Evolutionary conservation across 2,113 vertebrate genomes (phyloP), one percentile per base, ranked within the genome.

Genomic region (Scortum barcoo): DNA sequence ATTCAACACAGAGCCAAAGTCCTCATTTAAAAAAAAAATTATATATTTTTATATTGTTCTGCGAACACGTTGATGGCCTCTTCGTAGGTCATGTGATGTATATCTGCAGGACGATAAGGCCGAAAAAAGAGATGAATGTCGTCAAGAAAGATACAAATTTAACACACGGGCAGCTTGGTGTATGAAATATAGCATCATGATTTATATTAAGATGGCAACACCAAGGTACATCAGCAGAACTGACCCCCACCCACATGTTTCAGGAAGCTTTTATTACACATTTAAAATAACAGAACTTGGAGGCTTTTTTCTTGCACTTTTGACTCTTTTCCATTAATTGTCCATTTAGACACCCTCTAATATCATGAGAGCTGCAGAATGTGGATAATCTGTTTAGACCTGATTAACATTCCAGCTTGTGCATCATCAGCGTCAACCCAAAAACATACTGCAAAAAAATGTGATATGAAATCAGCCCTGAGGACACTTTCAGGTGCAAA

Each of bases 1-100:
- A 78, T 78, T 83, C 56, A 57, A 22, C 30, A n/a, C 57, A 48
- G 51, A 48, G 69, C 44, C 60, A 70, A 70, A 56, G 54, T 81
- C 42, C 26, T 69, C 20, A 19, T 84, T 81, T 62, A 24, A 84
- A 68, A 56, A 74, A 40, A 75, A 72, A n/a, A n/a, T n/a, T n/a
- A n/a, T n/a, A n/a, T n/a, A n/a, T n/a, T n/a, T n/a, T 83, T 13
- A 76, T 79, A 56, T 62, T 73, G 28, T 67, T 65, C 76, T 36
- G 48, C 24, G 75, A 66, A 50, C 19, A 17, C 6, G 54, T 3
- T 28, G 36, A 56, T 36, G 66, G 50, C 46, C 17, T 60, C 16
- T 38, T 19, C 24, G 22, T 20, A 1, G 14, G 14, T 61, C 57
- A 13, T n/a, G 51, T 11, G 30, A 38, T 68, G 40, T n/a, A 28